Evolutionary conservation across 2,888 invertebrate species (phyloP).

Genomic region (Lasioglossum morio): DNA sequence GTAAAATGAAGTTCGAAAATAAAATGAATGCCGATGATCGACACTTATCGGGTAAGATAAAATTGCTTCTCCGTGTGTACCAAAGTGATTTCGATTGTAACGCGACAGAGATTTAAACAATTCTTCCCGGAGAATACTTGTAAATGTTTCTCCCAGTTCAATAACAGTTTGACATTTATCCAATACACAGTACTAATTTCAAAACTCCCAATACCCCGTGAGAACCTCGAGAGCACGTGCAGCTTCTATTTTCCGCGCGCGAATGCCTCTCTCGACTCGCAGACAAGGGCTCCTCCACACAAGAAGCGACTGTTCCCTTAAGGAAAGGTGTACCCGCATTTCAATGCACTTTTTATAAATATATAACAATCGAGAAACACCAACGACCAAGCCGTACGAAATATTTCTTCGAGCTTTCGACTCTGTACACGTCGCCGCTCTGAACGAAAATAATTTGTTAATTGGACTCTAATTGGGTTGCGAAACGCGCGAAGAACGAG

Average conservation of each 20-base stretch:
- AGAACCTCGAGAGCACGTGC: constrained; percentile 5
- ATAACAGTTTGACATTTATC: neutral
- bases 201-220: constrained; percentile 1
- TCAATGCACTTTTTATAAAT: neutral
- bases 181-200: neutral
- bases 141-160: neutral
- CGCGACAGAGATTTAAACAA: neutral
- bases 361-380: neutral
- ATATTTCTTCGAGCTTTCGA: neutral
- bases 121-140: neutral
- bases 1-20: neutral
- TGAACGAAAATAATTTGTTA: neutral
- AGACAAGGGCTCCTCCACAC: neutral
- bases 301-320: neutral
- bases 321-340: neutral
- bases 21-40: neutral
- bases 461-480: neutral
- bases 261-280: neutral
- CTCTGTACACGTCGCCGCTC: no score
- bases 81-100: neutral
- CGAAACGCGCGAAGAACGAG: neutral
- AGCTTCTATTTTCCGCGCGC: neutral
- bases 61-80: neutral
- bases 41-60: neutral
- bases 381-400: neutral